These are phyloP conservation scores for Philaethria dido DNA, from an alignment of 2,888 invertebrate genomes.

Conservation along the genomic window DNA sequence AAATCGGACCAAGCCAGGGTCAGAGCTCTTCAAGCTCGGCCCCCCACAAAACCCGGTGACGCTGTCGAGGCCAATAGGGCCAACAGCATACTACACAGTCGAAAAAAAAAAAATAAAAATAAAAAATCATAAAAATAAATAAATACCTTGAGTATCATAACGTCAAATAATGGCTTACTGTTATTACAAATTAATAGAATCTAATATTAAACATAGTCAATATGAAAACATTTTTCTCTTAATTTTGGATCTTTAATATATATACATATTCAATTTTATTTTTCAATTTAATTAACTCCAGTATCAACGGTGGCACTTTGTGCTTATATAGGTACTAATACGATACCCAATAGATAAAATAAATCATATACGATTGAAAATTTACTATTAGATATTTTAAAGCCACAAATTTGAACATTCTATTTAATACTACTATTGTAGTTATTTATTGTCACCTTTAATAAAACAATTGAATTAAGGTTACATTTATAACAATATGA, in stretches of 20 bases:
- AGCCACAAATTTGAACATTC: neutral
- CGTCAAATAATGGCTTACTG: neutral
- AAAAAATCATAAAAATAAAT: too few relatives aligned
- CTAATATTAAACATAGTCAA: too few relatives aligned
- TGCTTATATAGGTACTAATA: neutral
- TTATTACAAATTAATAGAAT: too few relatives aligned
- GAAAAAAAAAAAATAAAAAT: too few relatives aligned
- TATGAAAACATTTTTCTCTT: too few relatives aligned
- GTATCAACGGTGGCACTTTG: neutral
- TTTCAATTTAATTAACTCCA: neutral
- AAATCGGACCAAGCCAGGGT: too few relatives aligned
- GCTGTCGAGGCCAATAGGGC: too few relatives aligned
- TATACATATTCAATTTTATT: too few relatives aligned
- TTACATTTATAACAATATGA: neutral
- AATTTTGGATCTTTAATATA: too few relatives aligned
- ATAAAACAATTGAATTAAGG: constrained; percentile 1
- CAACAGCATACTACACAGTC: too few relatives aligned
- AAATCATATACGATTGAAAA: neutral
- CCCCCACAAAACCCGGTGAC: too few relatives aligned
- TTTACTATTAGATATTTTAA: constrained; percentile 5
- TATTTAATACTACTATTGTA: neutral
- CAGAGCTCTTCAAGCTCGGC: too few relatives aligned
- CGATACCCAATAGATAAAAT: neutral
- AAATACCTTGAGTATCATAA: neutral
- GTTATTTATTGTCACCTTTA: neutral